Evolutionary conservation across 2,113 vertebrate species (phyloP).

Genomic region (Camelus bactrianus): DNA sequence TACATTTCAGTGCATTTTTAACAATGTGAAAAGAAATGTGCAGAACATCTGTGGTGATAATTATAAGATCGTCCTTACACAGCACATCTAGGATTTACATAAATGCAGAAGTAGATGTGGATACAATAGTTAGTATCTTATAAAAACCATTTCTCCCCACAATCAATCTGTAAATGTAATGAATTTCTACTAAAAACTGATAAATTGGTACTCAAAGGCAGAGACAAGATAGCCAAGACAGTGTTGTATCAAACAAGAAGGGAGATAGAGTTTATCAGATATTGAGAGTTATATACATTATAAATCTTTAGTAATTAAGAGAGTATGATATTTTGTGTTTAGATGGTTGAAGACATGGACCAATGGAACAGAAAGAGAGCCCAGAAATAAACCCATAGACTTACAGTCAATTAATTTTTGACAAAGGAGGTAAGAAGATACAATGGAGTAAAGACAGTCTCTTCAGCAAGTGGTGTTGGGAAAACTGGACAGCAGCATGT

Average conservation of each 20-base stretch:
- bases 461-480: too few species aligned
- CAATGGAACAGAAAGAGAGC: neutral
- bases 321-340: neutral
- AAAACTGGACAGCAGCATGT: too few species aligned
- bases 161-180: neutral
- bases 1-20: neutral
- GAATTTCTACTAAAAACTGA: neutral
- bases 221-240: neutral
- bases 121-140: neutral
- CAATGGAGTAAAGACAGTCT: too few species aligned
- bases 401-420: too few species aligned
- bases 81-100: neutral
- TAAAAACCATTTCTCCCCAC: neutral
- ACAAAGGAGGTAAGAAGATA: too few species aligned
- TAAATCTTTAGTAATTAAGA: neutral
- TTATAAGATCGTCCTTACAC: neutral
- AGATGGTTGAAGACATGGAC: neutral
- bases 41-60: neutral
- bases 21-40: neutral
- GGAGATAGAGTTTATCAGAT: neutral
- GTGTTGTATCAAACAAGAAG: neutral
- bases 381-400: too few species aligned
- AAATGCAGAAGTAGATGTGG: neutral
- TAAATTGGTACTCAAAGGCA: neutral
- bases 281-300: neutral